Conservation (phyloP, 92 coral and sea anemone genomes). For the Parazoanthus darwini region DNA sequence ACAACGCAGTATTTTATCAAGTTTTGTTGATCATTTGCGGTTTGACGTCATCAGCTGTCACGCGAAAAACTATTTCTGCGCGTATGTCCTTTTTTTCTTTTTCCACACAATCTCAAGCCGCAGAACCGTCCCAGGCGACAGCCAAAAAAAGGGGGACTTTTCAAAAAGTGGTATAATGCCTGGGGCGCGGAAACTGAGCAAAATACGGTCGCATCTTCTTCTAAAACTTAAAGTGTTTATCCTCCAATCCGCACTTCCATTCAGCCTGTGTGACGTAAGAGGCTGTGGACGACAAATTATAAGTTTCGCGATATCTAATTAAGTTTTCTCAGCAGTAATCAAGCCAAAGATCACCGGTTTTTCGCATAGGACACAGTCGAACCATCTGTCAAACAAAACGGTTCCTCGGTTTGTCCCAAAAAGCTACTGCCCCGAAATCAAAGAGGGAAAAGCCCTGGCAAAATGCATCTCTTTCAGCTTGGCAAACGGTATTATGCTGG, state of each 20-base stretch:
- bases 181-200: conserved; percentile 24
- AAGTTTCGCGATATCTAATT: conserved; percentile 46
- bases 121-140: neutral
- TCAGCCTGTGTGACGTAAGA: conserved; percentile 38
- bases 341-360: conserved; percentile 29
- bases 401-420: neutral
- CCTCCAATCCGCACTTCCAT: conserved; percentile 8
- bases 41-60: conserved; percentile 86
- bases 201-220: conserved; percentile 33
- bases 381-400: conserved; percentile 12
- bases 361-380: neutral
- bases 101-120: conserved; percentile 15
- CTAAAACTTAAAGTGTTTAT: conserved; percentile 38
- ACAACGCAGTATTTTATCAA: conserved; percentile 56
- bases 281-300: conserved; percentile 33
- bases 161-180: neutral
- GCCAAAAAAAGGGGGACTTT: neutral
- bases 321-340: conserved; percentile 46
- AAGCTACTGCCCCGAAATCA: neutral
- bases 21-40: conserved; percentile 77
- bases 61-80: conserved; percentile 44
- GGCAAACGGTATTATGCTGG: neutral
- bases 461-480: neutral
- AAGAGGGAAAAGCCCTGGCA: neutral
- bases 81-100: conserved; percentile 16